Base-by-base conservation (phyloP, 2,888 invertebrate species). In the Lithophane semibrunnea region DNA sequence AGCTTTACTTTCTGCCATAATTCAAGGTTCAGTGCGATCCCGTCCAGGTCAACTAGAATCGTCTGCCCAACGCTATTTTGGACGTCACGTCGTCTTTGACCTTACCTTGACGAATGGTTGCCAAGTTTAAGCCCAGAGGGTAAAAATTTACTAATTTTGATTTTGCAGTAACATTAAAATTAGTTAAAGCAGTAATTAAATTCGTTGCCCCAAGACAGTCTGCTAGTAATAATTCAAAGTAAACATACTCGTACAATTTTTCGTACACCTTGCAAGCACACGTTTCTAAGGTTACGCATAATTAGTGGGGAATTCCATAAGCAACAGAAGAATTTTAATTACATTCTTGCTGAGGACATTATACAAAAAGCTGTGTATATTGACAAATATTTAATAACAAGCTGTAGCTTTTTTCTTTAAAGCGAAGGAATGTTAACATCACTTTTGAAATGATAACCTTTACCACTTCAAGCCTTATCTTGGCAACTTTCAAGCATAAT, bases 311-410 rank as follows among this genome's bases (percentile, higher is more conserved):
- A 79, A 69, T 69, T 69, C 72, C 73, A 58, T 63, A 70, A 66
- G 52, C 9, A 29, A n/a, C 12, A 47, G 56, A 77, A 68, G 80
- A 77, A 83, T 83, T 65, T 80, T 72, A 52, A 77, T 77, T 44
- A 83, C 49, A 56, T 83, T 68, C 18, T 42, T 68, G 4, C 4
- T 68, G 42, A 52, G 56, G 77, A 47, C 37, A 65, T 61, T 60
- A 63, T 21, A n/a, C 18, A 69, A 60, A 75, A 54, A 78, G 54
- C 67, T 64, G 68, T 70, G 69, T 75, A 66, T 63, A 64, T 58
- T 49, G 9, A 70, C 63, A 64, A 63, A 67, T 44, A 56, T 63
- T 58, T n/a, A 37, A 29, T 3, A 54, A 47, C 2, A 29, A 10
- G n/a, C 47, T 52, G 61, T n/a, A 13, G 16, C n/a, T 21, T 75